Evolutionary conservation across 2,888 invertebrate genomes (phyloP).

Genomic region (Pollenia labialis): DNA sequence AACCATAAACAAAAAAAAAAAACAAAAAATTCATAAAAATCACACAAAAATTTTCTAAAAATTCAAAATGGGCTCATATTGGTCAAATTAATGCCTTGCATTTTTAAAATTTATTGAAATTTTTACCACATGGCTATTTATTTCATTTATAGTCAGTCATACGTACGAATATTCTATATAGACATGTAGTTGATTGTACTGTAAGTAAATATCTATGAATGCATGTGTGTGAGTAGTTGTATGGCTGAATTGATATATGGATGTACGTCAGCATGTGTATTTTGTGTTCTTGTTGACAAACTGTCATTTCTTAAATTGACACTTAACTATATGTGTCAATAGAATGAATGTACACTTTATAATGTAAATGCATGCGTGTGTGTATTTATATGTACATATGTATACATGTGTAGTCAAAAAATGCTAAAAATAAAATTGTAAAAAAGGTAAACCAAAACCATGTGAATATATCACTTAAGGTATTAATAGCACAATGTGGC

Average conservation of each 20-base stretch:
- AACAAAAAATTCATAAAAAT: constrained; percentile 37
- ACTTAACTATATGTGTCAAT: constrained; percentile 71
- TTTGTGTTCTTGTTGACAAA: constrained; percentile 63
- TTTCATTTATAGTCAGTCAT: constrained; percentile 56
- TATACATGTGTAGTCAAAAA: constrained; percentile 1
- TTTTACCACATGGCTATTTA: constrained; percentile 71
- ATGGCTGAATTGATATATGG: constrained; percentile 32
- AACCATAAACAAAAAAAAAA: constrained; percentile 27
- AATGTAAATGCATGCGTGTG: not conserved
- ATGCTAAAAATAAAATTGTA: constrained; percentile 1
- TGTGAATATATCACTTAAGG: not conserved
- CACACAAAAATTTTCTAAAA: constrained; percentile 38
- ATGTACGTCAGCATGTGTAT: constrained; percentile 41
- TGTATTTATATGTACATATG: not conserved
- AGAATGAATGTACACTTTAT: constrained; percentile 50
- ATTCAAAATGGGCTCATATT: constrained; percentile 64
- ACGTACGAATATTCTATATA: not conserved
- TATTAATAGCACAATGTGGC: not conserved
- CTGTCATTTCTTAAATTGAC: constrained; percentile 71
- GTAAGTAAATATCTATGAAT: not conserved
- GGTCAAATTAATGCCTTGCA: constrained; percentile 71
- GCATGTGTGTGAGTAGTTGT: constrained; percentile 6
- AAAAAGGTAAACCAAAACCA: not conserved
- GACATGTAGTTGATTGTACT: constrained; percentile 36
- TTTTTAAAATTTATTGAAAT: constrained; percentile 72